phyloP scores from a whole-genome alignment of 2,888 invertebrate species.

The Noctua pronuba region DNA sequence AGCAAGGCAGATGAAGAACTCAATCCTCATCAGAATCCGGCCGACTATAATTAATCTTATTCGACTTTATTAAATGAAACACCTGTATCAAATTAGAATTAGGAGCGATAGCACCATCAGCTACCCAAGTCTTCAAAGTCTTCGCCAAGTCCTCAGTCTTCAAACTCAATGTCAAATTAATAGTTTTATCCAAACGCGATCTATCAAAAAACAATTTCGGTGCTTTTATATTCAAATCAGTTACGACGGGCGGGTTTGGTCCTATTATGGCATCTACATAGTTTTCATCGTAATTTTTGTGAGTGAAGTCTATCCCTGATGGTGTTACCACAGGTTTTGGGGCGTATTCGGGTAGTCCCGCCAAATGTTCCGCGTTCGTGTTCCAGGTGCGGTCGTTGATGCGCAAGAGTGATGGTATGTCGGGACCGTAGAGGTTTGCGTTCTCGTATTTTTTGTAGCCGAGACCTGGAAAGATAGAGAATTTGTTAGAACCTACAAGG shows the following conservation, averaged over 20 bases:
- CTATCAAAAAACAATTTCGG: conserved; percentile 75
- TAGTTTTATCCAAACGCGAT: conserved; percentile 71
- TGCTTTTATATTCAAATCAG: conserved; percentile 74
- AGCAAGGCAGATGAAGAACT: neutral
- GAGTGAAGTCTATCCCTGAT: conserved; percentile 83
- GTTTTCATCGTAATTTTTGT: conserved; percentile 73
- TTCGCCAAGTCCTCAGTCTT: conserved; percentile 78
- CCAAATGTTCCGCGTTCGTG: conserved; percentile 73
- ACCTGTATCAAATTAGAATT: conserved; percentile 79
- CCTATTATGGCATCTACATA: conserved; percentile 80
- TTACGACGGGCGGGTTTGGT: conserved; percentile 80
- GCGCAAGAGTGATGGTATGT: conserved; percentile 78
- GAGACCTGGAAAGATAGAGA: conserved; percentile 72
- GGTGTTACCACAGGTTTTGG: conserved; percentile 74
- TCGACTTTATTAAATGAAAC: conserved; percentile 78
- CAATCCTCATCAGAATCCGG: conserved; percentile 66
- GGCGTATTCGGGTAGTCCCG: conserved; percentile 72
- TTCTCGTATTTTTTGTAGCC: conserved; percentile 79
- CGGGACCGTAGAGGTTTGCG: conserved; percentile 77
- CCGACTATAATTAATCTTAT: conserved; percentile 71
- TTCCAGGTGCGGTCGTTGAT: conserved; percentile 73
- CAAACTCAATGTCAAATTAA: conserved; percentile 74
- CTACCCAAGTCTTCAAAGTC: conserved; percentile 76
- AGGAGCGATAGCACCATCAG: conserved; percentile 74
- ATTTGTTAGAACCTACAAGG: neutral